Evolutionary conservation across 2,797 vertebrate species (phyloP).

Genomic region (Anguilla marmorata): DNA sequence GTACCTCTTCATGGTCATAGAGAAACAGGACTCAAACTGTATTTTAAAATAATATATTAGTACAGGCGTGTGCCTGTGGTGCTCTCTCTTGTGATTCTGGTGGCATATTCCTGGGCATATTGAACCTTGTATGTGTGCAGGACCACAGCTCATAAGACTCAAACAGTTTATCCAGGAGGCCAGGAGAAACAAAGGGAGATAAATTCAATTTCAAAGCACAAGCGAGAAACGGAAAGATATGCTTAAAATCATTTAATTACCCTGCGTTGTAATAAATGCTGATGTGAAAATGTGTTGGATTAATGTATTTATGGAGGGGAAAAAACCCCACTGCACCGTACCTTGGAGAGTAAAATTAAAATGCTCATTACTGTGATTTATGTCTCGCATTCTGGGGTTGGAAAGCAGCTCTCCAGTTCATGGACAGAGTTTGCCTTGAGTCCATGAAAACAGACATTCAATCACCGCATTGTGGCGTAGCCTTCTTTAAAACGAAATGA

Average conservation of each 20-base stretch:
- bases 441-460: constrained; percentile 11
- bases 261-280: neutral
- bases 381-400: neutral
- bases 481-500: neutral
- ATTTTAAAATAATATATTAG: neutral
- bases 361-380: constrained; percentile 18
- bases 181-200: neutral
- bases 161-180: neutral
- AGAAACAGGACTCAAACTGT: neutral
- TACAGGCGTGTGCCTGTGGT: neutral
- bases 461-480: neutral
- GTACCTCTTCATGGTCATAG: neutral
- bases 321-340: too few relatives aligned
- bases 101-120: neutral
- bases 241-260: neutral
- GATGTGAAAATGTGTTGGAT: constrained; percentile 5
- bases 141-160: neutral
- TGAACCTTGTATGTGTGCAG: neutral
- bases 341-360: constrained; percentile 17
- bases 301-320: neutral
- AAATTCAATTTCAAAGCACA: neutral
- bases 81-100: neutral
- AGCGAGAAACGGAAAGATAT: neutral
- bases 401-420: neutral
- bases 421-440: constrained; percentile 8